Evolutionary conservation across 2,888 invertebrate genomes (phyloP), one percentile per base, ranked within the genome.

Genomic region (Macrosoma leucophasiata): DNA sequence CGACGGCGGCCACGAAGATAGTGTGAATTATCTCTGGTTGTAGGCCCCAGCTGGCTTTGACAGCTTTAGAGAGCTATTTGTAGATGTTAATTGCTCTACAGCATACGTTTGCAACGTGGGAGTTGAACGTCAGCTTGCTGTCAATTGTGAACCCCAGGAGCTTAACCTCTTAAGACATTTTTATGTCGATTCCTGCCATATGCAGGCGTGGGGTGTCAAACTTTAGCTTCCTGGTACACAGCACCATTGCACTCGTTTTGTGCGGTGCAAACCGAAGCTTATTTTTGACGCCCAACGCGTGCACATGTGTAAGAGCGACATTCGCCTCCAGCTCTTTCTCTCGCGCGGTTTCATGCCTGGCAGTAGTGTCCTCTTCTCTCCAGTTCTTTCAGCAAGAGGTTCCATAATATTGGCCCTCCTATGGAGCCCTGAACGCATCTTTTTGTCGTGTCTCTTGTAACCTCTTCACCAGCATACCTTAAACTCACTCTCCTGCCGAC

Each of bases 371-470:
- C n/a, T n/a, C n/a, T n/a, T n/a, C n/a, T n/a, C n/a, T n/a, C n/a
- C n/a, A n/a, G n/a, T n/a, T n/a, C n/a, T n/a, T n/a, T n/a, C n/a
- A n/a, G n/a, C 1, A 6, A 8, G 19, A 19, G 3, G 19, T 19
- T 38, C 41, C 38, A 41, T 4, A 41, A 15, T n/a, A 19, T 31
- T 1, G 37, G 41, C 2, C 41, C 41, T 11, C 34, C 37, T n/a
- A 37, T 41, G 1, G 41, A 41, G 7, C 41, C 42, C 13, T 42
- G 42, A 1, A 42, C 33, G 14, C 42, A 42, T 4, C 41, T 33
- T 15, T 41, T 41, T n/a, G 14, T 33, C 1, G 41, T 41, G 2
- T 5, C 15, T 12, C 17, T 33, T 10, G 14, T n/a, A 13, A 3
- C 11, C 14, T 17, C 24, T 11, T 21, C 18, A 6, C 36, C 35